These are phyloP conservation scores for Lingula anatina DNA, from an alignment of 2,888 invertebrate species.

Conservation along the genomic window DNA sequence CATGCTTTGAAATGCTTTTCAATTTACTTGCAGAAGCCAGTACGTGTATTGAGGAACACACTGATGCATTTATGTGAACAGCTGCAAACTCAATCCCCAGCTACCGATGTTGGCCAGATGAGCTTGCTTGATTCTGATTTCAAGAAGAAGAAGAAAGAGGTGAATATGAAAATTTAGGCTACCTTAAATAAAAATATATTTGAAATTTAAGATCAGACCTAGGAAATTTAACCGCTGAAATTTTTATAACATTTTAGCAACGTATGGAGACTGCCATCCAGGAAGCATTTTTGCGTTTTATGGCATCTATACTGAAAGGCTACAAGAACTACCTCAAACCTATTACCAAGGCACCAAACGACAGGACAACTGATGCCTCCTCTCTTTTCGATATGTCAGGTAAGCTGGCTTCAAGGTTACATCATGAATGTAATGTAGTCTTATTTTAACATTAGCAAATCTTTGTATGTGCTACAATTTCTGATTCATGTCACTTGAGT, in stretches of 20 bases:
- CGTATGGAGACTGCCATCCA: conserved; percentile 85
- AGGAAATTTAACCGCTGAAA: background rate
- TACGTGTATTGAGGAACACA: conserved; percentile 72
- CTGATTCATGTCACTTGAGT: too few relatives aligned
- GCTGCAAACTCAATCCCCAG: conserved; percentile 31
- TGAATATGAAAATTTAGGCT: conserved; percentile 47
- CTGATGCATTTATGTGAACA: conserved; percentile 70
- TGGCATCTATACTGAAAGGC: conserved; percentile 85
- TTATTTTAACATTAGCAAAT: too few relatives aligned
- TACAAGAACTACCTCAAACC: conserved; percentile 84
- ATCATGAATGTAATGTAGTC: too few relatives aligned
- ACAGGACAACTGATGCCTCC: conserved; percentile 90
- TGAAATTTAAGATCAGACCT: background rate
- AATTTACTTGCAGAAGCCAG: conserved; percentile 61
- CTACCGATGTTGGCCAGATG: conserved; percentile 23
- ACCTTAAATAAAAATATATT: background rate
- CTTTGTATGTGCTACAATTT: too few relatives aligned
- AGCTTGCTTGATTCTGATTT: conserved; percentile 78
- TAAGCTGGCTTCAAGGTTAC: too few relatives aligned
- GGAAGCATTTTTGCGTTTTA: conserved; percentile 93
- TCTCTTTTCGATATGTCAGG: conserved; percentile 86
- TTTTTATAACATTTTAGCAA: conserved; percentile 32
- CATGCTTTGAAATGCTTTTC: too few relatives aligned
- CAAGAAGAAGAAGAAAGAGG: conserved; percentile 73
- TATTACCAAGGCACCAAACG: conserved; percentile 81